These are phyloP conservation scores for Epizoanthus rinbou DNA, from an alignment of 92 coral and sea anemone genomes.

Conservation along the genomic window DNA sequence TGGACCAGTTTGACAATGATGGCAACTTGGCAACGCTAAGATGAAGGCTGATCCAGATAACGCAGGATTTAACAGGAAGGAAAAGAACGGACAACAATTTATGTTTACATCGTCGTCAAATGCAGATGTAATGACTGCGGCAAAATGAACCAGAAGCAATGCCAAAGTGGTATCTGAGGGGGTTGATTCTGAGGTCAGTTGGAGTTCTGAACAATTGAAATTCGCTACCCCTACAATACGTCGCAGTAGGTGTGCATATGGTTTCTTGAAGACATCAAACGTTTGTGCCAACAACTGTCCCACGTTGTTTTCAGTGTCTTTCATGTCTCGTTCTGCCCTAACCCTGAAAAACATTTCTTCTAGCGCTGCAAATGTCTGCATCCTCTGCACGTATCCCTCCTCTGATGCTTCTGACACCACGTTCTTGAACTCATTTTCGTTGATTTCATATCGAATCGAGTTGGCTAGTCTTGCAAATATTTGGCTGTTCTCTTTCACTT, in stretches of 20 bases:
- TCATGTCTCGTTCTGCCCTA: constrained; percentile 4
- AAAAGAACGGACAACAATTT: constrained; percentile 8
- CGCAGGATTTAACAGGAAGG: constrained; percentile 21
- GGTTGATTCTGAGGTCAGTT: constrained; percentile 16
- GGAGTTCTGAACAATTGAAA: constrained; percentile 5
- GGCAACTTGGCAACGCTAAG: constrained; percentile 7
- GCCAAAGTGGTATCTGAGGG: constrained; percentile 13
- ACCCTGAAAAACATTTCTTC: constrained; percentile 13
- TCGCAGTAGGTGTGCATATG: neutral
- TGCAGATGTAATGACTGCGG: constrained; percentile 5
- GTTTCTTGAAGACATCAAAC: neutral
- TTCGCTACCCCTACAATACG: neutral
- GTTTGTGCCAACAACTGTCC: neutral
- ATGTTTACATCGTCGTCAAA: neutral
- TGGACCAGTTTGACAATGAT: neutral
- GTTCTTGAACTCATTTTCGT: neutral
- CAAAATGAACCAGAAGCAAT: constrained; percentile 12
- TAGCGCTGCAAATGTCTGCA: constrained; percentile 13
- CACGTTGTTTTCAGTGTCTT: neutral
- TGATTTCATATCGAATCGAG: neutral
- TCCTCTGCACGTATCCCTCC: neutral
- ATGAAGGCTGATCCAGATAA: neutral
- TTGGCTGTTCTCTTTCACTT: neutral
- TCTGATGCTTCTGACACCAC: constrained; percentile 14
- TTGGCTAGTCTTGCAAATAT: neutral